phyloP scores from a whole-genome alignment of 2,797 vertebrate species.

The Prunella strophiata region DNA sequence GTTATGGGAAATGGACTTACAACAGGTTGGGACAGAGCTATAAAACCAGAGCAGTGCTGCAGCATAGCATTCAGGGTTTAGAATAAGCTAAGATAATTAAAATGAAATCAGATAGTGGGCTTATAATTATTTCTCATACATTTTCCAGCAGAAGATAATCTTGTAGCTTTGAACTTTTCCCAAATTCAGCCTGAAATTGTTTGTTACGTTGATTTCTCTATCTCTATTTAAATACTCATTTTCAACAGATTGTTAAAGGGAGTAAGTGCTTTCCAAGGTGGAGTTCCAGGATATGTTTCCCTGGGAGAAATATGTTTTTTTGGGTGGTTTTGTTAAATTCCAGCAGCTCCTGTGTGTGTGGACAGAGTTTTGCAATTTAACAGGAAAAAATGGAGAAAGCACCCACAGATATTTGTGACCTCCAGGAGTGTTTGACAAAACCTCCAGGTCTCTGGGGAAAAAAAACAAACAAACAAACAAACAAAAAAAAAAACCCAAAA shows the following conservation, averaged over 20 bases:
- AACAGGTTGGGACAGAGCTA: not conserved
- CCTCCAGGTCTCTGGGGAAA: not conserved
- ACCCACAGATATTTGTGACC: not conserved
- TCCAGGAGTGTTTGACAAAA: not conserved
- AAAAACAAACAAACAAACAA: too few relatives aligned
- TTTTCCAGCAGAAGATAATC: not conserved
- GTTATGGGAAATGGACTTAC: constrained; percentile 20
- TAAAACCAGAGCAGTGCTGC: not conserved
- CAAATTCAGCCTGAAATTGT: not conserved
- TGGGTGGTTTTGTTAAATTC: not conserved
- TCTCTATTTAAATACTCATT: not conserved
- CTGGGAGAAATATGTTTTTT: fast-evolving
- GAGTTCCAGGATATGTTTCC: not conserved
- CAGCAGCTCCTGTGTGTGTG: not conserved
- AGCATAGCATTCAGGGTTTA: not conserved
- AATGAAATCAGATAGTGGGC: constrained; percentile 11
- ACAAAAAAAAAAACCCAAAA: not conserved
- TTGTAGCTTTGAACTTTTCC: not conserved
- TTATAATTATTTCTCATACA: constrained; percentile 1
- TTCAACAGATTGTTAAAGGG: not conserved
- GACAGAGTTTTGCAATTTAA: not conserved
- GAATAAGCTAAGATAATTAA: constrained; percentile 21
- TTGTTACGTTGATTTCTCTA: not conserved
- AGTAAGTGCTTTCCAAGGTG: not conserved
- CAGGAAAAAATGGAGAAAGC: not conserved